phyloP scores from a whole-genome alignment of 2,113 vertebrate genomes.

The Neodon shergylaensis region DNA sequence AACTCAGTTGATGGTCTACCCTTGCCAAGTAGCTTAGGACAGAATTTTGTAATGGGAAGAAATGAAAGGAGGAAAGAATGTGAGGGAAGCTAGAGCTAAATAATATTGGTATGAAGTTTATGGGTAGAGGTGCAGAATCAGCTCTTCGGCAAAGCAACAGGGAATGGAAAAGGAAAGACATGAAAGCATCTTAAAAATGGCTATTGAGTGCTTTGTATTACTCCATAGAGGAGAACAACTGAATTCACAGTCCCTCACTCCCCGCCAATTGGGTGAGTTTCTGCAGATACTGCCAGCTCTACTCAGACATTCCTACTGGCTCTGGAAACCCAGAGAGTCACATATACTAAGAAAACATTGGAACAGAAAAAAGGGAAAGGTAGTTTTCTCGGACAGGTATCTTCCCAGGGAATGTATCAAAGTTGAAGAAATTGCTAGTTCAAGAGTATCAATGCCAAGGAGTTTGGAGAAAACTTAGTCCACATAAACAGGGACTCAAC shows the following conservation, averaged over 20 bases:
- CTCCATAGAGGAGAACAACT: not conserved
- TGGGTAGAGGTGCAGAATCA: not conserved
- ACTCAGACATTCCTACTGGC: not conserved
- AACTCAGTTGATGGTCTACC: not conserved
- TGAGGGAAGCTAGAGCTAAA: not conserved
- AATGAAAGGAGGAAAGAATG: not conserved
- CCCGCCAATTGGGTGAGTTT: not conserved
- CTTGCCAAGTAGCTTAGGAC: not conserved
- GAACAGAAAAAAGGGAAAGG: not conserved
- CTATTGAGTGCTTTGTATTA: not conserved
- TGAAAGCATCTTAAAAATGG: not conserved
- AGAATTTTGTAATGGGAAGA: not conserved
- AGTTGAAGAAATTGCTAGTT: not conserved
- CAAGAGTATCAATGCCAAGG: not conserved
- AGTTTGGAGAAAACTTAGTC: not conserved
- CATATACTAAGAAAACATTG: not conserved
- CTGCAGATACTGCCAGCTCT: not conserved
- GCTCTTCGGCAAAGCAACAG: not conserved
- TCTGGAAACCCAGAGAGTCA: not conserved
- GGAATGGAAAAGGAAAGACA: not conserved
- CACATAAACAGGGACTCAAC: not conserved
- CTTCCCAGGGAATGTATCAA: not conserved
- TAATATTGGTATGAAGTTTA: fast-evolving
- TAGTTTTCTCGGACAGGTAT: not conserved
- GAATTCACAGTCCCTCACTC: not conserved